A percentile compares a stretch with the other conserved stretches of the same genome.
phyloP scores from a whole-genome alignment of 2,113 vertebrate species.

The Ailurus styani region DNA sequence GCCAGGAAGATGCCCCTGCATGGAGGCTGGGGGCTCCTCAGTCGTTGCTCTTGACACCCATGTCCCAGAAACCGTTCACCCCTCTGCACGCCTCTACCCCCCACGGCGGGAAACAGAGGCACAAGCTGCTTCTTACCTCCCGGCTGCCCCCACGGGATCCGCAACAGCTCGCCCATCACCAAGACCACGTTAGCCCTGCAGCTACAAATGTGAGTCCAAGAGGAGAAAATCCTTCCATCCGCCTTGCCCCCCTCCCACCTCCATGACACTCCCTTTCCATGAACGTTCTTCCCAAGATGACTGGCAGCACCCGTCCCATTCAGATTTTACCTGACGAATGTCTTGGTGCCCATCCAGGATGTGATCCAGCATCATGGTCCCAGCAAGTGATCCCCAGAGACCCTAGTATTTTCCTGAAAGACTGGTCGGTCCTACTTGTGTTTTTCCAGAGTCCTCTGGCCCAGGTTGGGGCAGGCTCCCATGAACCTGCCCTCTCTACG shows the following conservation, averaged over 20 bases:
- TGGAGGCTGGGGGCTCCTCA: no score
- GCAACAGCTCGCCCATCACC: background rate
- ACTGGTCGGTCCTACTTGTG: background rate
- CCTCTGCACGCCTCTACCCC: background rate
- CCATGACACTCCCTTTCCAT: background rate
- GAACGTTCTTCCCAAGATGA: background rate
- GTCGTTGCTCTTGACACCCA: fast-evolving
- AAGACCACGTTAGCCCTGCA: background rate
- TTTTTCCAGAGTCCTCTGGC: background rate
- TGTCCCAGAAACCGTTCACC: background rate
- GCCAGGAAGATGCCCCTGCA: background rate
- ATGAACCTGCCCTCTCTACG: background rate
- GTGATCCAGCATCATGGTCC: fast-evolving
- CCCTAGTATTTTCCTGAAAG: background rate
- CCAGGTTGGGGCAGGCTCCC: background rate
- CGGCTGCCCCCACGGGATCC: background rate
- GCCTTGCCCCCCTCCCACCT: fast-evolving
- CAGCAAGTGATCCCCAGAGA: background rate
- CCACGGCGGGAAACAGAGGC: background rate
- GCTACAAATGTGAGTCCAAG: background rate
- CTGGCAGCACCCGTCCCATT: fast-evolving
- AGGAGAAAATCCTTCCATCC: background rate
- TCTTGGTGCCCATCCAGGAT: background rate
- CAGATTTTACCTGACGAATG: background rate
- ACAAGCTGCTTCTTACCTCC: background rate